Base-by-base conservation (phyloP, 2,888 invertebrate genomes). In the Dicroscelio sp. region DNA sequence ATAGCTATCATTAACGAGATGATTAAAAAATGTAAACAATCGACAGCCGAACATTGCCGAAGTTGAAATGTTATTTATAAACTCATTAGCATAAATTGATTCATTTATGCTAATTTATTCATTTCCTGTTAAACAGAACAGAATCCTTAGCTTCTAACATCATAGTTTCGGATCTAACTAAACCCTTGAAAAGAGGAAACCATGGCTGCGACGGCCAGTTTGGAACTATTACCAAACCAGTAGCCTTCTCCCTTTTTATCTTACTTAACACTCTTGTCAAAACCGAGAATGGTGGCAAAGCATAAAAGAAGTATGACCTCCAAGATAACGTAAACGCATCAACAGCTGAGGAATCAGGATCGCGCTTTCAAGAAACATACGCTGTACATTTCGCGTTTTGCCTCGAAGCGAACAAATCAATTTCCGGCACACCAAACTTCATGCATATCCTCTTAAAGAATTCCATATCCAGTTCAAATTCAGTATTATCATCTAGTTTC, bases 251-350 rank as follows among this genome's bases (percentile, higher is more conserved):
- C 2, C 17, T 20, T 35, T 52, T 86, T 27, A 88, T 86, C 69
- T 91, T 91, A 27, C 48, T 27, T 38, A 83, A 75, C 5, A 75
- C 63, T 78, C 33, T 78, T 20, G 76, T 14, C 0, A 90, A 23
- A 1, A 90, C 30, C 1, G 86, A 60, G 33, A 93, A 92, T 20
- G 92, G 93, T 10, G 91, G 91, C 80, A 88, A 93, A 27, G 91
- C 91, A n/a, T 90, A 93, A 33, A 90, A 93, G 38, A 85, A 90
- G n/a, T 35, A 69, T 17, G 55, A 5, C 25, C 65, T 71, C 88
- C 90, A 90, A 0, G 38, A 27, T 4, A 92, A 58, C 0, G 91
- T 92, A 33, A 91, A 90, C 0, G 90, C 90, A 69, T 93, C 91
- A 0, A 91, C 55, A 10, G 86, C 75, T 5, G 87, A n/a, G 5